Evolutionary conservation across 2,888 invertebrate genomes (phyloP).

Genomic region (Tetramorium bicarinatum): DNA sequence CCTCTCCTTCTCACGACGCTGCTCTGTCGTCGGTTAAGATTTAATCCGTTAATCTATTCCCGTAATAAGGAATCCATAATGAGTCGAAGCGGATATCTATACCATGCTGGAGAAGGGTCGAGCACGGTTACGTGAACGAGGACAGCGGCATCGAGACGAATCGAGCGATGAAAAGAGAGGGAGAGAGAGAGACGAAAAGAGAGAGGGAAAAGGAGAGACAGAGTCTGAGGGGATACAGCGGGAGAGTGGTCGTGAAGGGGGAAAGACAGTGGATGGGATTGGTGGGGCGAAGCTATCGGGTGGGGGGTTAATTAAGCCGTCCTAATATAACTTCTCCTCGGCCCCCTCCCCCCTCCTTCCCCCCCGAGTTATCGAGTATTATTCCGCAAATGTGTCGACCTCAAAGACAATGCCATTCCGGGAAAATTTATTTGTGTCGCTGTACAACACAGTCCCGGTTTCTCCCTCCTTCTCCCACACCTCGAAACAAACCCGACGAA

Average conservation of each 20-base stretch:
- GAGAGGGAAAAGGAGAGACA: constrained; percentile 25
- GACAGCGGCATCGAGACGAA: constrained; percentile 46
- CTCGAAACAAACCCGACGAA: constrained; percentile 78
- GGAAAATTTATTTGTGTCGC: constrained; percentile 83
- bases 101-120: constrained; percentile 68
- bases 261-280: constrained; percentile 72
- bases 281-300: constrained; percentile 72
- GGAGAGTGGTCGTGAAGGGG: constrained; percentile 57
- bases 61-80: constrained; percentile 81
- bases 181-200: constrained; percentile 32
- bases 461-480: constrained; percentile 62
- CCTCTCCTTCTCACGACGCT: constrained; percentile 18
- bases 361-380: constrained; percentile 82
- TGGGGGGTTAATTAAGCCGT: constrained; percentile 83
- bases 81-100: constrained; percentile 76
- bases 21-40: constrained; percentile 75
- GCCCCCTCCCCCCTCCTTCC: constrained; percentile 67
- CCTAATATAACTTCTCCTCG: constrained; percentile 83
- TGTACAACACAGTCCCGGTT: constrained; percentile 62
- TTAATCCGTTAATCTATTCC: constrained; percentile 81
- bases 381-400: constrained; percentile 83
- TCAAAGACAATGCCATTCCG: constrained; percentile 83
- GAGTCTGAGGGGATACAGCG: constrained; percentile 38
- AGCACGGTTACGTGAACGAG: constrained; percentile 59
- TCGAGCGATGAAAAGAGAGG: constrained; percentile 47